phyloP scores from a whole-genome alignment of 2,113 vertebrate species.

The Pomatostomus ruficeps region DNA sequence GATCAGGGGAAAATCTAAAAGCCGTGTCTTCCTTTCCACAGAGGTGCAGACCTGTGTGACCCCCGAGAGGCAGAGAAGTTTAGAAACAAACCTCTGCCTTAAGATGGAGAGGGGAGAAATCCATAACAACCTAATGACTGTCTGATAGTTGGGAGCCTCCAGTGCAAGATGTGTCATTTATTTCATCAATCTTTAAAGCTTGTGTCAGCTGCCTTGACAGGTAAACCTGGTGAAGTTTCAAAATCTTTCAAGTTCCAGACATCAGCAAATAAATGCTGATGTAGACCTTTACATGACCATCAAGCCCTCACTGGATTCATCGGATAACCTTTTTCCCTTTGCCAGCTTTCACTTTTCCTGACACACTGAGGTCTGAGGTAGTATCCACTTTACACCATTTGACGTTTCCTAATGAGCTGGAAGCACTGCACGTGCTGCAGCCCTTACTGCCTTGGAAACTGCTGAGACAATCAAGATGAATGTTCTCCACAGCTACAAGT shows the following conservation, averaged over 20 bases:
- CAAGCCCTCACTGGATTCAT: neutral
- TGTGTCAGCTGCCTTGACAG: neutral
- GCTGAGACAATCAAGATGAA: neutral
- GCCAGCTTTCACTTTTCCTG: neutral
- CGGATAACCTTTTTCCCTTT: neutral
- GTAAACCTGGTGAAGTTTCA: neutral
- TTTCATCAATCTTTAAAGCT: neutral
- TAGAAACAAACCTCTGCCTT: neutral
- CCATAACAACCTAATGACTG: neutral
- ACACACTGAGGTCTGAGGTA: neutral
- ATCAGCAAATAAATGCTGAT: neutral
- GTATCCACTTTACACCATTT: neutral
- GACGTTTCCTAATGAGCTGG: neutral
- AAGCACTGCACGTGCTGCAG: neutral
- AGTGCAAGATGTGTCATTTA: neutral
- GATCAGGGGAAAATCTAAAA: neutral
- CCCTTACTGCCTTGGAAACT: neutral
- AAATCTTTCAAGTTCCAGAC: neutral
- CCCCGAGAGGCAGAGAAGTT: neutral
- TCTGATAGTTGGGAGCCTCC: neutral
- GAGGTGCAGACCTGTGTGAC: neutral
- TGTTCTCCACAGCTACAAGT: neutral
- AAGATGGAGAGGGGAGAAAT: neutral
- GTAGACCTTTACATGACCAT: neutral
- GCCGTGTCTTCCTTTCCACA: neutral